phyloP scores from a whole-genome alignment of 1,140 invertebrate genomes.

The Micrasema minimum region DNA sequence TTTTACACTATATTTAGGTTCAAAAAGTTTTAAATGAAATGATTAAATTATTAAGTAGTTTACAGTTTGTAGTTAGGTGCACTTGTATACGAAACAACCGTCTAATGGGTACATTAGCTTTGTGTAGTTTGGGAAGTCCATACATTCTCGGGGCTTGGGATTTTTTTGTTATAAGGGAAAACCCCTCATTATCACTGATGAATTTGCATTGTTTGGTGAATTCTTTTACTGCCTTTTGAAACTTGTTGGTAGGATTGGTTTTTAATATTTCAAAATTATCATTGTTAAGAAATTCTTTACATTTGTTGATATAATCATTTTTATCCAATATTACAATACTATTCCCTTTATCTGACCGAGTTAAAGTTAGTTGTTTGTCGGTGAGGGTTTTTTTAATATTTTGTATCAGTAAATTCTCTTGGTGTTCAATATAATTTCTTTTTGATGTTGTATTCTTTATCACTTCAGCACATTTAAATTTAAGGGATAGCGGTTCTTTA shows the following conservation, averaged over 20 bases:
- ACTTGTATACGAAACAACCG: background rate
- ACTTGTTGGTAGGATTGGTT: background rate
- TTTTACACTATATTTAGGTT: no score
- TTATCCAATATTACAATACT: conserved; percentile 2
- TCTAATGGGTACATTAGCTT: conserved; percentile 1
- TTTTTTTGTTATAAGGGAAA: no score
- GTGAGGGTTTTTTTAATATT: background rate
- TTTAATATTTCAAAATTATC: conserved; percentile 2
- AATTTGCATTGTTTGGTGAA: background rate
- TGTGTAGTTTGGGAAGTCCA: conserved; percentile 6
- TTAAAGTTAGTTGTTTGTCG: background rate
- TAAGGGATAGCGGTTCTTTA: background rate
- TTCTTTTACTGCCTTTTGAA: background rate
- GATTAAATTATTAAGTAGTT: conserved; percentile 1
- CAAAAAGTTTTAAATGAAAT: no score
- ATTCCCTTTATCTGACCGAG: background rate
- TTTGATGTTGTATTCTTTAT: background rate
- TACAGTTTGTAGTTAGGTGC: background rate
- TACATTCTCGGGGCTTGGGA: background rate
- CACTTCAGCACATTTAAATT: background rate
- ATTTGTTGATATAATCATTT: background rate
- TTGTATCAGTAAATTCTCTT: background rate
- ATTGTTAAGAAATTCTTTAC: conserved; percentile 7
- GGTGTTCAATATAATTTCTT: background rate
- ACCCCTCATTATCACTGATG: background rate